Evolutionary conservation across 2,797 vertebrate species (phyloP), one percentile per base, ranked within the genome.

Genomic region (Pseudopleuronectes americanus): DNA sequence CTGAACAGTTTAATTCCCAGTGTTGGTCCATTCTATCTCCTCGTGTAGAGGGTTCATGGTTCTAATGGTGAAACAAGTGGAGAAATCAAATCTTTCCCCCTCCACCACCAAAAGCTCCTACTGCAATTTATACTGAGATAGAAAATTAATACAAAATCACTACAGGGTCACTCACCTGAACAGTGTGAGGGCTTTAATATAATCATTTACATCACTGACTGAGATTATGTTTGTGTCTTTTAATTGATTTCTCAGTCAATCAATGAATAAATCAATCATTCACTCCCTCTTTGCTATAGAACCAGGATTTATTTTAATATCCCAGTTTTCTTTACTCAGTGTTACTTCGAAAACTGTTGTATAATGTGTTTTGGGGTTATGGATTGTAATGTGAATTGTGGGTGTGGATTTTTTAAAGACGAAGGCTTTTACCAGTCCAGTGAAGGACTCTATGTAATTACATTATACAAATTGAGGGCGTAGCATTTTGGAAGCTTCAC

Each of bases 101-200:
- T 33, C 63, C 68, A 16, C 68, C 64, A 47, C 56, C 68, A 68
- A 57, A 56, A 8, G 61, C 26, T n/a, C 24, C 52, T 22, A 24
- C 43, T 62, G 74, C 64, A 74, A 76, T 84, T 77, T 80, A 72
- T 60, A 54, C 14, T 41, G 43, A 47, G 76, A 83, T 72, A 33
- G 74, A 63, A 84, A 89, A 88, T 87, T 78, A 78, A 77, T 81
- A 19, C 6, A 26, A 23, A 54, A 41, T 82, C 67, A 68, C 72
- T 28, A 47, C 41, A 43, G 73, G 83, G 71, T 77, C 74, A 71
- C 6, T 64, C 58, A 83, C 74, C 63, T 73, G 70, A 68, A 69
- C 26, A 28, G 55, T 53, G 64, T 21, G 38, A 72, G 76, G 36
- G 55, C 62, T 74, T 49, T 43, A 60, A 77, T 79, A 65, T 76